Percentiles rank a stretch among this genome's conserved stretches.
Conservation (phyloP, 2,888 invertebrate genomes). For the Drosophila barbarae region DNA sequence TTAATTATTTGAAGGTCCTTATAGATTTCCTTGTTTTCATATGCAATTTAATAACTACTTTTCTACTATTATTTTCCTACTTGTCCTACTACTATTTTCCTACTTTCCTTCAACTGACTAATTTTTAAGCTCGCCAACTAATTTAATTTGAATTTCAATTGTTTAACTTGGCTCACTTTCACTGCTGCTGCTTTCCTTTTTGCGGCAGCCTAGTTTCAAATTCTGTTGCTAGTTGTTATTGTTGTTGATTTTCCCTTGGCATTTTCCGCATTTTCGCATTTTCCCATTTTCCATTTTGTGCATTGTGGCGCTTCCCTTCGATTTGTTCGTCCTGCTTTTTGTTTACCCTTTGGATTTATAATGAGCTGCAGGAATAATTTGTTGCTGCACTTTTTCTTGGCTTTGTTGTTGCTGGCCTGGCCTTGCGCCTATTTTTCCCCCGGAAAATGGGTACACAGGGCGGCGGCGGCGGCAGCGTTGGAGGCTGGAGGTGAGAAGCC, state of each 20-base stretch:
- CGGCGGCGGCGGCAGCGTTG: background rate
- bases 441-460: conserved; percentile 14
- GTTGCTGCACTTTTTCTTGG: conserved; percentile 10
- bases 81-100: too few species aligned
- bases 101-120: conserved; percentile 15
- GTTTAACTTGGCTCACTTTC: conserved; percentile 36
- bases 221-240: conserved; percentile 22
- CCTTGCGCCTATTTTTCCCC: conserved; percentile 61
- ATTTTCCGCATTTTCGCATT: background rate
- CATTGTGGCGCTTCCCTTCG: conserved; percentile 26
- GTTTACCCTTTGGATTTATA: conserved; percentile 33
- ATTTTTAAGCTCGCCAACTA: conserved; percentile 26
- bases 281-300: conserved; percentile 7
- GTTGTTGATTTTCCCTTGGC: conserved; percentile 11
- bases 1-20: background rate
- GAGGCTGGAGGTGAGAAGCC: conserved; percentile 7
- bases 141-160: conserved; percentile 32
- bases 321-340: conserved; percentile 8
- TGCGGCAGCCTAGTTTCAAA: conserved; percentile 37
- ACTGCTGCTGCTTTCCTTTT: background rate
- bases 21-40: background rate
- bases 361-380: conserved; percentile 44
- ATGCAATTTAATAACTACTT: background rate
- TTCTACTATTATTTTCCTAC: too few species aligned
- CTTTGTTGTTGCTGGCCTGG: conserved; percentile 45